Evolutionary conservation across 53 echinoderm and acorn worm genomes (phyloP).

Genomic region (Holothuria scabra): DNA sequence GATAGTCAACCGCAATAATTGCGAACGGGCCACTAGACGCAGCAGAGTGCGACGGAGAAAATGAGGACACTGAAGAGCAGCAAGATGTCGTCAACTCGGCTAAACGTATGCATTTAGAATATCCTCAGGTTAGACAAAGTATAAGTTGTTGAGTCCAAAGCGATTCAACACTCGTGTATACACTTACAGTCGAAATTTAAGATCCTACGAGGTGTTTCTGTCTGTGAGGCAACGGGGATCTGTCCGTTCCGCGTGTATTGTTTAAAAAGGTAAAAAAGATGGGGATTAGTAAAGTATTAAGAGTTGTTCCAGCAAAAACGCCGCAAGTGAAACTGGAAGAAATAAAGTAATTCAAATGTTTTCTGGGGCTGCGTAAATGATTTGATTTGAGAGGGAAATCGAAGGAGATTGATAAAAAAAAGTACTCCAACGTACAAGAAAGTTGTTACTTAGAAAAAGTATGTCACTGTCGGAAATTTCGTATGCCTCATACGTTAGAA

Average conservation of each 20-base stretch:
- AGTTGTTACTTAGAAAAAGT: too few relatives aligned
- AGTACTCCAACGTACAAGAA: too few relatives aligned
- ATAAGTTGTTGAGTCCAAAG: slow-evolving; percentile 16
- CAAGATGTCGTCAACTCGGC: slow-evolving; percentile 36
- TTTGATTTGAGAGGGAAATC: slow-evolving; percentile 13
- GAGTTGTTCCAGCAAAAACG: background rate
- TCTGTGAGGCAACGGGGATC: slow-evolving; percentile 1
- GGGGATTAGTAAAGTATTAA: background rate
- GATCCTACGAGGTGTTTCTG: slow-evolving; percentile 9
- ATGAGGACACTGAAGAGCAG: slow-evolving; percentile 37
- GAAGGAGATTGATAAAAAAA: background rate
- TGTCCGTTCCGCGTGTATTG: slow-evolving; percentile 7
- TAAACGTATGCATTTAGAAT: slow-evolving; percentile 53
- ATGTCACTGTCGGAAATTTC: too few relatives aligned
- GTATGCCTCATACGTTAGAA: too few relatives aligned
- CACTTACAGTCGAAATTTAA: slow-evolving; percentile 36
- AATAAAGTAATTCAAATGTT: slow-evolving; percentile 36
- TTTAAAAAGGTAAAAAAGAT: background rate
- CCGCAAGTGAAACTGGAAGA: slow-evolving; percentile 21
- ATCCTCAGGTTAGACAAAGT: slow-evolving; percentile 43
- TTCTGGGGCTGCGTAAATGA: slow-evolving; percentile 35
- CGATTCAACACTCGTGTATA: slow-evolving; percentile 41
- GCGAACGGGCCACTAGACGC: background rate
- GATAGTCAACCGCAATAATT: too few relatives aligned
- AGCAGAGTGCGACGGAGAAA: slow-evolving; percentile 1